Evolutionary conservation across 2,113 vertebrate species (phyloP).

Genomic region (Eclectus roratus): DNA sequence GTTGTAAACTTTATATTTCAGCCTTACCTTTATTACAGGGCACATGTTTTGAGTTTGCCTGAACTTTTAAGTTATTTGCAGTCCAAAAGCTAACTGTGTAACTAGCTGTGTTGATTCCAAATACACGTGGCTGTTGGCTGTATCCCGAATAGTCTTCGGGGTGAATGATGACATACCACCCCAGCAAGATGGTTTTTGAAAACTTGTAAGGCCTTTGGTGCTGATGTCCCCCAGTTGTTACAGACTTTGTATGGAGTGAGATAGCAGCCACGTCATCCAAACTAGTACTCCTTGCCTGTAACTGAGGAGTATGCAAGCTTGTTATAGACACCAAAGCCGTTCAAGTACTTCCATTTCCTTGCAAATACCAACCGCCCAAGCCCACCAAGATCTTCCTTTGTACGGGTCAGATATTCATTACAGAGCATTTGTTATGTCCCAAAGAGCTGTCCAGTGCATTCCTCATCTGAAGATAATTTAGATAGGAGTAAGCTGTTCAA

Average conservation of each 20-base stretch:
- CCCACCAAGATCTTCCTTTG: background rate
- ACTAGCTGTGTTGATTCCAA: background rate
- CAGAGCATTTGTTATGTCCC: background rate
- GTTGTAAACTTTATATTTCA: background rate
- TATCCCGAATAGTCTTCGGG: background rate
- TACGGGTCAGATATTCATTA: background rate
- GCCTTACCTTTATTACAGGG: background rate
- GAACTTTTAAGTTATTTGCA: background rate
- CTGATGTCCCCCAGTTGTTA: background rate
- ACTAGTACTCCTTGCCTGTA: background rate
- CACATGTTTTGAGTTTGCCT: background rate
- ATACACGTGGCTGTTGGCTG: background rate
- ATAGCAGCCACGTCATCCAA: background rate
- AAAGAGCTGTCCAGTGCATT: background rate
- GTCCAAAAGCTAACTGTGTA: background rate
- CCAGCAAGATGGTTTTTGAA: background rate
- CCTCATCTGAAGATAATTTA: background rate
- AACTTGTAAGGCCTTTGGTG: background rate
- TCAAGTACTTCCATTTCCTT: background rate
- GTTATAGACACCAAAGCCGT: background rate
- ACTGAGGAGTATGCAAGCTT: background rate
- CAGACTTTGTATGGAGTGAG: background rate
- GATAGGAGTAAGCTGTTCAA: background rate
- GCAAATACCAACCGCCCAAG: fast-evolving
- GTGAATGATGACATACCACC: background rate